Evolutionary conservation across 2,113 vertebrate species (phyloP).

Genomic region (Elephantulus edwardii): DNA sequence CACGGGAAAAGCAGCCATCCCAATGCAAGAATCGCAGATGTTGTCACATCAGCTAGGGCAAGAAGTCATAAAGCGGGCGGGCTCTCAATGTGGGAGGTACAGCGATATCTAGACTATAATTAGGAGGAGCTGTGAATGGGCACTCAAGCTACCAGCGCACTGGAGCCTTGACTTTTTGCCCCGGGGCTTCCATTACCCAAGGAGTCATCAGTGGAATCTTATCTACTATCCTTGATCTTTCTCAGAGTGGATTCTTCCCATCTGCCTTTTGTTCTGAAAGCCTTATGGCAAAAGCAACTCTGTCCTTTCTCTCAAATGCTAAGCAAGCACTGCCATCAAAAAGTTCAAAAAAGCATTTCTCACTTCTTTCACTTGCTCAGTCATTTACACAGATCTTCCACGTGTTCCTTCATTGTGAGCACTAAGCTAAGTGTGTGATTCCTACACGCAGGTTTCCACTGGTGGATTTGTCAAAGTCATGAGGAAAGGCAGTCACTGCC

Average conservation of each 20-base stretch:
- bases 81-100: not conserved
- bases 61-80: conserved; percentile 27
- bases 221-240: not conserved
- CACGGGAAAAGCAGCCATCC: not conserved
- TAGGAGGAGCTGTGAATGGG: not conserved
- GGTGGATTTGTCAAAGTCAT: not conserved
- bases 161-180: not conserved
- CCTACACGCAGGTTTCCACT: not conserved
- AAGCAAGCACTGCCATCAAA: not conserved
- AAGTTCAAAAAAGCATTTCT: not conserved
- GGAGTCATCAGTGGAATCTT: not conserved
- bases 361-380: not conserved
- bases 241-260: not conserved
- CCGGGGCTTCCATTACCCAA: not conserved
- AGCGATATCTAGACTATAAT: not conserved
- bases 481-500: not conserved
- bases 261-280: not conserved
- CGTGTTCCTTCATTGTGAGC: not conserved
- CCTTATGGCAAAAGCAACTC: not conserved
- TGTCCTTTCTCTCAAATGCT: not conserved
- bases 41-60: conserved; percentile 38
- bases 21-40: conserved; percentile 51
- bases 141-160: not conserved
- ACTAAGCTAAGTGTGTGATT: not conserved
- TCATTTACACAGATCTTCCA: not conserved